A percentile compares a stretch with the other conserved stretches of the same genome.
These are phyloP conservation scores for Aplochiton taeniatus DNA, from an alignment of 2,797 vertebrate genomes.

Conservation along the genomic window DNA sequence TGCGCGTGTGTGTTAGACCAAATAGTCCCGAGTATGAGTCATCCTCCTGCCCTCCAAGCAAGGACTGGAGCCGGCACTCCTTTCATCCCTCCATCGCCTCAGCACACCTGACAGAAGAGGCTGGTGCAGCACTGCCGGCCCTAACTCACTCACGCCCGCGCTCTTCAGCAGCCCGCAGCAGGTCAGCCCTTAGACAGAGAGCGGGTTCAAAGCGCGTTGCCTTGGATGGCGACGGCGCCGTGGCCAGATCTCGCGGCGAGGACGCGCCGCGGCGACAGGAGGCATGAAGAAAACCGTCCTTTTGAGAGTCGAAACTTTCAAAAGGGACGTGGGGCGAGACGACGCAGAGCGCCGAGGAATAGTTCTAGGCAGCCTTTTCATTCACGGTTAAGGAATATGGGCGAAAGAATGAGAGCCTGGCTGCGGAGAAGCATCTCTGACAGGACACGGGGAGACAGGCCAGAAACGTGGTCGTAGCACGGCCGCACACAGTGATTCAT, in stretches of 20 bases:
- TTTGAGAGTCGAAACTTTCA: no score
- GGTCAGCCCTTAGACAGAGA: slow-evolving; percentile 16
- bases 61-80: slow-evolving; percentile 8
- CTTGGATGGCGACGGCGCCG: neutral
- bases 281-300: no score
- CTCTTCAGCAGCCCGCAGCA: slow-evolving; percentile 15
- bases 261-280: no score
- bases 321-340: no score
- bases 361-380: no score
- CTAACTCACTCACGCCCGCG: slow-evolving; percentile 26
- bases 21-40: slow-evolving; percentile 18
- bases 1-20: neutral
- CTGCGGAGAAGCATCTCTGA: slow-evolving; percentile 8
- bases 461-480: slow-evolving; percentile 6
- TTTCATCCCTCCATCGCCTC: slow-evolving; percentile 14
- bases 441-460: slow-evolving; percentile 14
- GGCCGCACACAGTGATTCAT: slow-evolving; percentile 48
- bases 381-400: no score
- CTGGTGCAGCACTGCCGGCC: neutral
- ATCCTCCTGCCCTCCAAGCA: slow-evolving; percentile 12
- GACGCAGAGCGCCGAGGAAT: no score
- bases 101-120: slow-evolving; percentile 19
- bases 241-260: no score
- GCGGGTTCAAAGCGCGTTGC: slow-evolving; percentile 6
- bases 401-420: neutral